phyloP scores from a whole-genome alignment of 2,113 vertebrate genomes.

The Hemichromis elongatus region DNA sequence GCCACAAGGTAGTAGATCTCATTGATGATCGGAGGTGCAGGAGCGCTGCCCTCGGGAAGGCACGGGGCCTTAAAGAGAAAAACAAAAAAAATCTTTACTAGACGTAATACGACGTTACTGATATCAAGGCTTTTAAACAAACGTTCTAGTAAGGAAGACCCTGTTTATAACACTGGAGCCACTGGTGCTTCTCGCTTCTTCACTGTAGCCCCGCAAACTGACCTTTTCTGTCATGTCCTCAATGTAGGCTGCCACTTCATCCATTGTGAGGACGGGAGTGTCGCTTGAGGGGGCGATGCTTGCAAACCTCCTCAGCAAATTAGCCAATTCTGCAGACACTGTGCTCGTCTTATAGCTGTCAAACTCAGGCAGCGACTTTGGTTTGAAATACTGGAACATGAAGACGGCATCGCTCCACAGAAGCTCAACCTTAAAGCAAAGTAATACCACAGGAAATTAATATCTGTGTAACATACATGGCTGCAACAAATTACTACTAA shows the following conservation, averaged over 20 bases:
- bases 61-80: constrained; percentile 77
- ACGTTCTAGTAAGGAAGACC: background rate
- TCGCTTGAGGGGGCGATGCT: constrained; percentile 82
- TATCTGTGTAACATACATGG: background rate
- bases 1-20: constrained; percentile 95
- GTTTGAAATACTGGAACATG: constrained; percentile 98
- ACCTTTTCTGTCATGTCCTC: constrained; percentile 88
- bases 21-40: constrained; percentile 83
- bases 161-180: background rate
- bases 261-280: constrained; percentile 81
- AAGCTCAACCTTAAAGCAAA: constrained; percentile 83
- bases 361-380: constrained; percentile 94
- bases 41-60: constrained; percentile 83
- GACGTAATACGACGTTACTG: background rate
- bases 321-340: constrained; percentile 94
- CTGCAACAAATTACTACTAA: background rate
- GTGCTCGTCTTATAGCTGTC: constrained; percentile 99
- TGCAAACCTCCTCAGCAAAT: constrained; percentile 88
- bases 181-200: background rate
- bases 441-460: background rate
- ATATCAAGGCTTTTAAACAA: background rate
- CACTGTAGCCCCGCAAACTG: background rate
- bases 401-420: constrained; percentile 89
- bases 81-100: background rate
- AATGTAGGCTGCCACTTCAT: constrained; percentile 89